Base-by-base conservation (phyloP, 1,140 invertebrate genomes). In the Drosophila lacteicornis region DNA sequence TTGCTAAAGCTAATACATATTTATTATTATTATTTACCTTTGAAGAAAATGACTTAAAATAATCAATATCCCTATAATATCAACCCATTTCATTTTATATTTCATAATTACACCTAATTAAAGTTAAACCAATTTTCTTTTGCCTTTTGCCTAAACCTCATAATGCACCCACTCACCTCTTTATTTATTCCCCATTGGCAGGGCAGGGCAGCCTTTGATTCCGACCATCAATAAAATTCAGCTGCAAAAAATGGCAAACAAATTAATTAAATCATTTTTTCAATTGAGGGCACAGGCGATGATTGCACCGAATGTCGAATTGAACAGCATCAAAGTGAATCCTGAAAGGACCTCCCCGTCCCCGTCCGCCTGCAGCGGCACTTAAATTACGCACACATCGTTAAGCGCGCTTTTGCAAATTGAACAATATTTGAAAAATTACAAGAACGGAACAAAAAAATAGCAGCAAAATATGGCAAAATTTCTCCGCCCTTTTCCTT, bases 351-450 rank as follows among this genome's bases (percentile, higher is more conserved):
- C 22, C 79, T 30, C 5, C 27, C 27, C 27, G 27, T 30, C 27
- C 33, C 9, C 33, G 11, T 36, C 9, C 33, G 33, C 33, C 83
- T 51, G 47, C 69, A 75, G 76, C 67, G 75, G 78, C 90, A 91
- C 90, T 91, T 91, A 91, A 91, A 91, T 91, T 91, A 91, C 85
- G 80, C 76, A 91, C 82, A 91, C 90, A 90, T 91, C 90, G 90
- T 91, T 91, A 91, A 85, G 67, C 79, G 76, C 82, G 85, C 85
- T 77, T 84, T 86, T 78, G 90, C 90, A 91, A 91, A 91, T 91
- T 91, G 88, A 91, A 91, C 90, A 91, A 91, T 91, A 91, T 91
- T 91, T 85, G 82, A 91, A 91, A 91, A 91, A 91, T 91, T 91
- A 88, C 81, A 79, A 56, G 66, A 75, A 69, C 59, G 62, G 65